Evolutionary conservation across 2,797 vertebrate genomes (phyloP).

Genomic region (Aphelocoma californica): DNA sequence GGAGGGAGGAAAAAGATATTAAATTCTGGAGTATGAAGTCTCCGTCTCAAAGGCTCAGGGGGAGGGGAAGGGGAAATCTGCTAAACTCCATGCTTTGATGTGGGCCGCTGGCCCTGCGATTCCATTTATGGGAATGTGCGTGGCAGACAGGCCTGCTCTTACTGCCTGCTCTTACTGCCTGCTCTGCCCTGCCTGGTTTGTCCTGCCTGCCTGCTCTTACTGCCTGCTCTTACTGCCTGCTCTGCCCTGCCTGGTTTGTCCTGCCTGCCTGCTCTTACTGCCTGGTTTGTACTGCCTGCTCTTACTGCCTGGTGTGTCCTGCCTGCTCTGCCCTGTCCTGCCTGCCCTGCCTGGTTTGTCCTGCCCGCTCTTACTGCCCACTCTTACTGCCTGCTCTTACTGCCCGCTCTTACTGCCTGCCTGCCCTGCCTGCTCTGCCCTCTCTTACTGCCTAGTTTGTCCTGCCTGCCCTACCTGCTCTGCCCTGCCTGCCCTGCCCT

Average conservation of each 20-base stretch:
- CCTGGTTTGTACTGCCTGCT: neutral
- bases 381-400: too few species aligned
- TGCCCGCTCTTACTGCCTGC: neutral
- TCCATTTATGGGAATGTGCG: conserved; percentile 73
- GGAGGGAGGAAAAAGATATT: conserved; percentile 62
- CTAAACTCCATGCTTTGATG: conserved; percentile 72
- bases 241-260: neutral
- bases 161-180: neutral
- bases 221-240: neutral
- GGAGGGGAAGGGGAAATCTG: conserved; percentile 72
- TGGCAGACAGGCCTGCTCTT: neutral
- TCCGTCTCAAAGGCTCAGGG: conserved; percentile 60
- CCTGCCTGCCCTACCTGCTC: neutral
- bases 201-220: neutral
- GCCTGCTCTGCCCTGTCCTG: neutral
- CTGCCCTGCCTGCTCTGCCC: neutral
- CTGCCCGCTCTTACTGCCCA: neutral
- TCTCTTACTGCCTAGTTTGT: too few species aligned
- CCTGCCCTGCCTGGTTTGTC: neutral
- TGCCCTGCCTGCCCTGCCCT: too few species aligned
- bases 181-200: neutral
- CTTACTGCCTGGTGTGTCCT: neutral
- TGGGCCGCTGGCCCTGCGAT: conserved; percentile 57
- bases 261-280: neutral
- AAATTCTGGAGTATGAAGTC: conserved; percentile 70